These are phyloP conservation scores for Phrynocephalus vlangalii DNA, from an alignment of 2,797 vertebrate species.

Conservation along the genomic window DNA sequence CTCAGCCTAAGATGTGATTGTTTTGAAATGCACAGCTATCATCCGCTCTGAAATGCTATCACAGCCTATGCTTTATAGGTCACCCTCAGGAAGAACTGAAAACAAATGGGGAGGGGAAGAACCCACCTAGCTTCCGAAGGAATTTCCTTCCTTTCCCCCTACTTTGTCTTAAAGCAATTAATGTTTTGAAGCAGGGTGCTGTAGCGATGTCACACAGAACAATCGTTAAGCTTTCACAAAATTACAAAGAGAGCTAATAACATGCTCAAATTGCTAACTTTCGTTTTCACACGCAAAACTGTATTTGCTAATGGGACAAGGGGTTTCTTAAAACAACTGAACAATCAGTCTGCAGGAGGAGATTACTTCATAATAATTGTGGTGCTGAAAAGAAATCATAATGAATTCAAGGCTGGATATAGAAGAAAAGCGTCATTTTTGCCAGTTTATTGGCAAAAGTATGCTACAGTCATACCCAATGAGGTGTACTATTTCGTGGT, in stretches of 20 bases:
- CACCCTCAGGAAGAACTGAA: constrained; percentile 26
- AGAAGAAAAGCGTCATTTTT: constrained; percentile 25
- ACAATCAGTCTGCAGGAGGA: not conserved
- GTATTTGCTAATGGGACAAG: not conserved
- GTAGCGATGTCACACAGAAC: not conserved
- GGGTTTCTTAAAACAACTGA: not conserved
- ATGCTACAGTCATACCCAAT: too few species aligned
- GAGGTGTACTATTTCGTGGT: too few species aligned
- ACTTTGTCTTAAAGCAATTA: constrained; percentile 10
- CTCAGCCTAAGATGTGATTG: constrained; percentile 21
- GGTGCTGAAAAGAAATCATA: not conserved
- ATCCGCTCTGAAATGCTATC: constrained; percentile 25
- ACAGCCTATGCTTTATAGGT: constrained; percentile 35
- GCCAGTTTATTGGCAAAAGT: not conserved
- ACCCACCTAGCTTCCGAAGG: not conserved
- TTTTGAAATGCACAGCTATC: constrained; percentile 38
- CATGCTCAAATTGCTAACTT: not conserved
- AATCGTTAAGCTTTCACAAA: not conserved
- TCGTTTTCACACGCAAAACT: not conserved
- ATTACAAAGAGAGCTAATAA: constrained; percentile 26
- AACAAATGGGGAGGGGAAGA: not conserved
- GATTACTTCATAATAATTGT: constrained; percentile 3
- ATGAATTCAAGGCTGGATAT: not conserved
- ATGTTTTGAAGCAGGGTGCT: not conserved
- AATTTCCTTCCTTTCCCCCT: not conserved